Conservation (phyloP, 1,140 invertebrate genomes). For the Portunus trituberculatus region DNA sequence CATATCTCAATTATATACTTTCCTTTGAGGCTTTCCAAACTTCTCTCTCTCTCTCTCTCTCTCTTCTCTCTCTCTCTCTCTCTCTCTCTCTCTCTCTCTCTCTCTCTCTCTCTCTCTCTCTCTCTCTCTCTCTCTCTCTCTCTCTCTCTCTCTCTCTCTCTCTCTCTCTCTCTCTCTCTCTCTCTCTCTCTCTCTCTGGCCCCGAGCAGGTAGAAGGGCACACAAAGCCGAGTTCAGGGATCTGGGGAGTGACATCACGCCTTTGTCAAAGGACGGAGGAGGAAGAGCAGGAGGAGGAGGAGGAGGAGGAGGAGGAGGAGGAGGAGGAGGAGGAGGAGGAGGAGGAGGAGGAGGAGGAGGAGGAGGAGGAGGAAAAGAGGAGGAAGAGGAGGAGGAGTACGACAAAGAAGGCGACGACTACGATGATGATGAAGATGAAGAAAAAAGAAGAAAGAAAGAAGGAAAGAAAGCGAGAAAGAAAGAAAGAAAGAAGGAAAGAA, state of each 20-base stretch:
- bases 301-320: not conserved
- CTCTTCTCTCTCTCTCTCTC: no score
- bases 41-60: no score
- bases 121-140: no score
- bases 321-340: no score
- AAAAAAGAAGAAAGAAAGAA: not conserved
- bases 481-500: constrained; percentile 3
- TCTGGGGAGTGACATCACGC: not conserved
- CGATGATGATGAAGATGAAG: not conserved
- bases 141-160: not conserved
- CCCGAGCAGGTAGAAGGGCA: not conserved
- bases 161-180: constrained; percentile 7
- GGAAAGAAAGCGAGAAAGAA: not conserved
- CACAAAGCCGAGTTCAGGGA: not conserved
- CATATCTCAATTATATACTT: no score
- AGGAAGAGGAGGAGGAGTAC: no score
- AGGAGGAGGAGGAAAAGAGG: not conserved
- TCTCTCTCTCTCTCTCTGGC: not conserved
- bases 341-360: not conserved
- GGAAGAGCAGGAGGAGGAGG: not conserved
- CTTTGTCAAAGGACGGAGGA: no score
- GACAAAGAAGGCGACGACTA: no score
- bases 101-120: no score
- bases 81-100: no score
- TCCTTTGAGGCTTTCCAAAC: no score